Evolutionary conservation across 2,113 vertebrate species (phyloP), one percentile per base, ranked within the genome.

Genomic region (Pseudopipra pipra): DNA sequence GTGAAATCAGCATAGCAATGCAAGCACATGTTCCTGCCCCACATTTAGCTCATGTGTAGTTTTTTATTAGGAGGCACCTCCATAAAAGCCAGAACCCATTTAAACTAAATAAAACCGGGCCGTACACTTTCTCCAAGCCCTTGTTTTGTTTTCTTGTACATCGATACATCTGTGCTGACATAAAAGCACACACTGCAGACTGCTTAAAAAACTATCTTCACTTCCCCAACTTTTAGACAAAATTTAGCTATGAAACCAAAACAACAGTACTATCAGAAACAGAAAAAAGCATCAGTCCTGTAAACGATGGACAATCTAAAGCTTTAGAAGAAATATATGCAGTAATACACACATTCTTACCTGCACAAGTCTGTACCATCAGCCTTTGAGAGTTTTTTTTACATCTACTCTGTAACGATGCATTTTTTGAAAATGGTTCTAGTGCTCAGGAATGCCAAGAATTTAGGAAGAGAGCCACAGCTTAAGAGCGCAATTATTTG

Each of bases 381-480:
- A 97, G 97, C 87, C 95, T 96, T 90, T 92, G 93, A 93, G 88
- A 67, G 55, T 14, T 96, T 97, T 97, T 97, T 97, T 97, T 95
- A 73, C 96, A 97, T 97, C 96, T 96, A 97, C 87, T 96, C 95
- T 96, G 95, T 86, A 97, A 95, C 56, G 96, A 98, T 95, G 96
- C 95, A 95, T 97, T 97, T 98, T 98, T 97, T 96, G 93, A 97
- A 95, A 97, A 95, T 95, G 90, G 96, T 97, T 97, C 93, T 97
- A 97, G 95, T 91, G 96, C 94, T 96, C 93, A 96, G 97, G 97
- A 98, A 98, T 97, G 97, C 89, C 96, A 97, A 97, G 97, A 98
- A 98, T 98, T 98, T 97, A 96, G 97, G 98, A 98, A 97, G 97
- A 98, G 92, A 96, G 97, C 97, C 97, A 97, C 96, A 96, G 88